Evolutionary conservation across 1,140 invertebrate genomes (phyloP).

Genomic region (fruit fly (Drosophila melanogaster)): Release_6_plus_ISO1_MT NT_037436.4:14697001-14697500

Average conservation of each 20-base stretch:
- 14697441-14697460: conserved; percentile 8
- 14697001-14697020: conserved; percentile 32
- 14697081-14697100: conserved; percentile 24
- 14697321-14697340: background rate
- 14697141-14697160: too few species aligned
- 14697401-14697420: conserved; percentile 12
- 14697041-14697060: conserved; percentile 35
- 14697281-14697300: too few species aligned
- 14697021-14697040: conserved; percentile 37
- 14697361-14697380: conserved; percentile 37
- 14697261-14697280: too few species aligned
- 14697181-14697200: too few species aligned
- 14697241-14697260: too few species aligned
- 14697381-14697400: background rate
- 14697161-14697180: too few species aligned
- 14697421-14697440: background rate
- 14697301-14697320: background rate
- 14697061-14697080: conserved; percentile 49
- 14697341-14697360: conserved; percentile 39
- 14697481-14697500: background rate
- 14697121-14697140: background rate
- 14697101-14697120: too few species aligned
- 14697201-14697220: too few species aligned
- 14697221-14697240: too few species aligned
- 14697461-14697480: conserved; percentile 1